Evolutionary conservation across 2,888 invertebrate genomes (phyloP), one percentile per base, ranked within the genome.

Genomic region (Caenorhabditis parvicauda): DNA sequence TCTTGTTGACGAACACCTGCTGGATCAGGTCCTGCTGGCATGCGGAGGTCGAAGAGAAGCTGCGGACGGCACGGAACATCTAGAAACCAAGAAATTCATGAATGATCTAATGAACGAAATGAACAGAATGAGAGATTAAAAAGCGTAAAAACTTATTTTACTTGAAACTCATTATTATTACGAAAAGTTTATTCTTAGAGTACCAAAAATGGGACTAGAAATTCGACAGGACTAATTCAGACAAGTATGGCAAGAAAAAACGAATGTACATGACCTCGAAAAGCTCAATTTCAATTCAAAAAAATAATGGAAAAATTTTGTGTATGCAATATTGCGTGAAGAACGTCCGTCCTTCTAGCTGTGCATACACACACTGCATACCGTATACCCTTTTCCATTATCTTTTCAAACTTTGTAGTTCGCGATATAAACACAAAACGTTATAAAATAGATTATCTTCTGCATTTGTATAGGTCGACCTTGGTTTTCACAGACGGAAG

Each of bases 1-100:
- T 73, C 59, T 77, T 76, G 51, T 72, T 74, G 44, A 80, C 64
- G 58, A 76, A 80, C 14, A 72, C 67, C 57, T 77, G 71, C 57
- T 77, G 70, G 52, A 80, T 65, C 41, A 77, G 67, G 50, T 80
- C 79, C 50, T 65, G 62, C 46, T 73, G 61, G 43, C 67, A 55
- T 46, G 54, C 66, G 43, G 68, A 60, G 24, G 70, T 49, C 19
- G 62, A 52, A n/a, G 72, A 68, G 46, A 72, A 49, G n/a, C 64
- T 59, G 37, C 70, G 64, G 49, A 55, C 60, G 48, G 70, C 64
- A 43, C 70, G 64, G 58, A 67, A 63, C 70, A 70, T 70, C 58
- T 57, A 56, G 25, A 21, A 58, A 50, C 35, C 43, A 17, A 2
- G 1, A 25, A 27, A 21, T 21, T 39, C 2, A 39, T n/a, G 38